Percentiles rank a stretch among this genome's conserved stretches.
Conservation (phyloP, 2,113 vertebrate genomes). For the Phrynosoma platyrhinos region DNA sequence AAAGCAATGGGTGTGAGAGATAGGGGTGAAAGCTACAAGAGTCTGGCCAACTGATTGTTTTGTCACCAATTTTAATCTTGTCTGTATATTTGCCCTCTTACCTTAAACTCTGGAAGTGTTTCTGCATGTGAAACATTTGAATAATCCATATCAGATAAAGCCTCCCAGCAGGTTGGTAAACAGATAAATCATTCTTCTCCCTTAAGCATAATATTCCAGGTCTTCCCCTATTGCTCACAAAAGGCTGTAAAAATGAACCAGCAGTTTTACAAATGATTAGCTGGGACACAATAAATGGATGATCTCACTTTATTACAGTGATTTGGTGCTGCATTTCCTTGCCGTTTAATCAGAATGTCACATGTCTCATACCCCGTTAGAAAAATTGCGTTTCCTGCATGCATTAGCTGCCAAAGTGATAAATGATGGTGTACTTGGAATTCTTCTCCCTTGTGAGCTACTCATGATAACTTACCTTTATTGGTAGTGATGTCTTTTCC, state of each 20-base stretch:
- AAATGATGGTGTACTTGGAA: constrained; percentile 7
- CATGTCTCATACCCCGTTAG: constrained; percentile 49
- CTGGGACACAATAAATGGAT: constrained; percentile 42
- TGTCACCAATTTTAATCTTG: constrained; percentile 33
- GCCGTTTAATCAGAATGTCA: constrained; percentile 76
- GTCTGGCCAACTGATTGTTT: background rate
- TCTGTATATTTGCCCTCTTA: constrained; percentile 40
- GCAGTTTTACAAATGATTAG: constrained; percentile 55
- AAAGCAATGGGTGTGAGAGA: background rate
- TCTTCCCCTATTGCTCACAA: constrained; percentile 31
- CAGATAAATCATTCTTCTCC: constrained; percentile 55
- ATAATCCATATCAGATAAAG: constrained; percentile 56
- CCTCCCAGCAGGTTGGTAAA: constrained; percentile 53
- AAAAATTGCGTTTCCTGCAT: constrained; percentile 40
- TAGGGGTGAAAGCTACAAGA: rapidly evolving
- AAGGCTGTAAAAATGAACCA: constrained; percentile 12
- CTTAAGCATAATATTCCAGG: constrained; percentile 44
- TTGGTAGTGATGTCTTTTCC: background rate
- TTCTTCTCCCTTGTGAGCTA: background rate
- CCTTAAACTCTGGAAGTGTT: constrained; percentile 27
- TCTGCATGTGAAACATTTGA: constrained; percentile 32
- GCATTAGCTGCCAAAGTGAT: constrained; percentile 38
- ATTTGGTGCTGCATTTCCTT: constrained; percentile 58
- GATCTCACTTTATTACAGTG: constrained; percentile 55
- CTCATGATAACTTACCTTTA: constrained; percentile 30